These are phyloP conservation scores for Megalopta genalis DNA, from an alignment of 1,140 invertebrate species.

Conservation along the genomic window DNA sequence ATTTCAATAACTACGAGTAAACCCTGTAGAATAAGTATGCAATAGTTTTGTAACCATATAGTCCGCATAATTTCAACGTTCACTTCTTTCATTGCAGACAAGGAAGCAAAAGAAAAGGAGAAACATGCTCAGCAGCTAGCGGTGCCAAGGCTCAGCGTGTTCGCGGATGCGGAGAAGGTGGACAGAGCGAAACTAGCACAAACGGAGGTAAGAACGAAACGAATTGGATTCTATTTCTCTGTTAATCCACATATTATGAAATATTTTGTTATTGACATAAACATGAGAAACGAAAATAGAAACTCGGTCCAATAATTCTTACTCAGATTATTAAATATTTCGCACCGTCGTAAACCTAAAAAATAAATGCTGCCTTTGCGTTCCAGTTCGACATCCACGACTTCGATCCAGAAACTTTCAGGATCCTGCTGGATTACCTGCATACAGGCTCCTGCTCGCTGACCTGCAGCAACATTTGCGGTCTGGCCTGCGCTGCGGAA, in stretches of 20 bases:
- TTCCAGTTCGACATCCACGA: slow-evolving; percentile 94
- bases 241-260: no score
- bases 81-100: slow-evolving; percentile 79
- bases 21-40: no score
- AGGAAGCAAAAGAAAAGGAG: slow-evolving; percentile 88
- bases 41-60: no score
- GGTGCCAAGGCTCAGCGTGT: slow-evolving; percentile 93
- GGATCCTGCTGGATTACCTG: slow-evolving; percentile 93
- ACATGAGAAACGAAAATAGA: no score
- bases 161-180: slow-evolving; percentile 95
- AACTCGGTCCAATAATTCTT: no score
- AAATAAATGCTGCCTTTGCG: no score
- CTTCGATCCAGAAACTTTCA: slow-evolving; percentile 96
- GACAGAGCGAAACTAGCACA: slow-evolving; percentile 94
- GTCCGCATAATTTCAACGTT: not conserved
- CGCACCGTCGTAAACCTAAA: no score
- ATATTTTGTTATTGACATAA: no score
- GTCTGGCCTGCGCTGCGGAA: slow-evolving; percentile 95
- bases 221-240: no score
- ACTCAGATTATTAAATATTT: no score
- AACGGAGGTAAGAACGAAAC: slow-evolving; percentile 85
- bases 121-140: slow-evolving; percentile 85
- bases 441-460: slow-evolving; percentile 95
- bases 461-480: slow-evolving; percentile 95
- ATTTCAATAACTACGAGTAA: no score